Evolutionary conservation across 2,888 invertebrate species (phyloP).

Genomic region (Aleiodes alternator): DNA sequence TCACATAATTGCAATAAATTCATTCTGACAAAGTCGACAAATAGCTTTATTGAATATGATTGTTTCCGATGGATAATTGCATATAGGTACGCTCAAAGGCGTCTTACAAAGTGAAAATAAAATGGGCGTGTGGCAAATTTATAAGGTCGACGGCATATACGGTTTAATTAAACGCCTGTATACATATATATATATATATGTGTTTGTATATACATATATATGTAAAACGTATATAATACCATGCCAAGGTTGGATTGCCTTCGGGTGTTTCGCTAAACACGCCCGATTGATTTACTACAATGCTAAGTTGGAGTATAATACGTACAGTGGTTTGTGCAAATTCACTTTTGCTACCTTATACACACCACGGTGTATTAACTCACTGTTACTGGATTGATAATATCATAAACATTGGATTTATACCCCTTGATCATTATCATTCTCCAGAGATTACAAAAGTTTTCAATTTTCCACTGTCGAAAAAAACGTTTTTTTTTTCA

Average conservation of each 20-base stretch:
- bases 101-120: conserved; percentile 28
- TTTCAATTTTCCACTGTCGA: no score
- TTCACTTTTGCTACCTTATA: conserved; percentile 34
- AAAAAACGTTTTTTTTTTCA: no score
- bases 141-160: conserved; percentile 36
- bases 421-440: no score
- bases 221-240: conserved; percentile 21
- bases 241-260: conserved; percentile 35
- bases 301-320: conserved; percentile 24
- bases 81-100: conserved; percentile 23
- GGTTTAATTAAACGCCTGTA: conserved; percentile 35
- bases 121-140: conserved; percentile 35
- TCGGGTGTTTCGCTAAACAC: conserved; percentile 37
- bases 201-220: background rate
- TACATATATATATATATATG: background rate
- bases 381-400: background rate
- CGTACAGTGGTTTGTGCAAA: conserved; percentile 29
- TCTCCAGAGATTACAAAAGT: no score
- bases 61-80: conserved; percentile 34
- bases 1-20: no score
- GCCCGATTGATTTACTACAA: conserved; percentile 37
- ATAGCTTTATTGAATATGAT: conserved; percentile 30
- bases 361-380: conserved; percentile 10
- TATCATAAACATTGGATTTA: no score
- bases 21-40: conserved; percentile 10